These are phyloP conservation scores for Zingel zingel DNA, from an alignment of 2,113 vertebrate species.

Conservation along the genomic window DNA sequence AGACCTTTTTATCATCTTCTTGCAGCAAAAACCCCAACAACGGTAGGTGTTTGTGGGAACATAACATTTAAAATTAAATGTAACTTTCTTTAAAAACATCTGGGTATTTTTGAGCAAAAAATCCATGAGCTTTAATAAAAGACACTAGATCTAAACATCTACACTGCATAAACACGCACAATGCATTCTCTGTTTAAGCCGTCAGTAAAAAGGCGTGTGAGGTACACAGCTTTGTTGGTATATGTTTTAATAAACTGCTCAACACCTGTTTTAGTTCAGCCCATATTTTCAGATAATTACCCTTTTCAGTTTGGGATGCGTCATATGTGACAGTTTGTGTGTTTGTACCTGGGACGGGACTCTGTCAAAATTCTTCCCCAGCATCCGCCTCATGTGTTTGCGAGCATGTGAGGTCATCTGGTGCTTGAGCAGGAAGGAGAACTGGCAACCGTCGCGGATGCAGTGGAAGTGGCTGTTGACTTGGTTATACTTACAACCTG, in stretches of 20 bases:
- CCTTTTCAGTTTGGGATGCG: constrained; percentile 29
- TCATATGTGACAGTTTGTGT: not conserved
- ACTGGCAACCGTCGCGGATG: constrained; percentile 98
- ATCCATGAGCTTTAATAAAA: not conserved
- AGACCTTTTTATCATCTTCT: not conserved
- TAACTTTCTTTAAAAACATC: not conserved
- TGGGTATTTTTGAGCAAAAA: not conserved
- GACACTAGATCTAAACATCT: not conserved
- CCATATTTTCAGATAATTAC: constrained; percentile 49
- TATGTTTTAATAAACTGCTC: constrained; percentile 40
- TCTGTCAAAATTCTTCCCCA: constrained; percentile 98
- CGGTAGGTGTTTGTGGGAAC: not conserved
- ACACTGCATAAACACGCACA: not conserved
- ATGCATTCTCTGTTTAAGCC: not conserved
- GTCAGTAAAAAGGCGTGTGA: constrained; percentile 30
- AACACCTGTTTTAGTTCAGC: constrained; percentile 19
- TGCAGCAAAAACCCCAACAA: not conserved
- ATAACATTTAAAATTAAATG: not conserved
- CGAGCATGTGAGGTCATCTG: constrained; percentile 99
- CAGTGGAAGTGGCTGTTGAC: constrained; percentile 99
- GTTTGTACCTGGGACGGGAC: constrained; percentile 92
- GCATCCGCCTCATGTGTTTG: constrained; percentile 99
- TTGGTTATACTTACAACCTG: constrained; percentile 99
- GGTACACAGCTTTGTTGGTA: constrained; percentile 15
- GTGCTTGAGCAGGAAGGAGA: constrained; percentile 99